A percentile compares a stretch with the other conserved stretches of the same genome.
Conservation (phyloP, 2,113 vertebrate species). For the Dasypus novemcinctus region DNA sequence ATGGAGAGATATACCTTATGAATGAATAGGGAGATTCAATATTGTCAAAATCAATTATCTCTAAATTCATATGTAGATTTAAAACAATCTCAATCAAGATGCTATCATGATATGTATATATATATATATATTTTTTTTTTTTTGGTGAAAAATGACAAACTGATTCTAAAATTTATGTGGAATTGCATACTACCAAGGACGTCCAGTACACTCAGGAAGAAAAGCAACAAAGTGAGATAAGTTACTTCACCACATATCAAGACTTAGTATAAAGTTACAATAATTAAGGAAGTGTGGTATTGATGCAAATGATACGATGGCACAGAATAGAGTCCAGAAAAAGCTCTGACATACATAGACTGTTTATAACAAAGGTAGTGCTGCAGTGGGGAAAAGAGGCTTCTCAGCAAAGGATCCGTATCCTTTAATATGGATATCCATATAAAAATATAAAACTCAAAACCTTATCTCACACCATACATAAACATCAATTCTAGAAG, state of each 20-base stretch:
- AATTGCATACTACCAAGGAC: background rate
- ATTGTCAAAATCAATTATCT: background rate
- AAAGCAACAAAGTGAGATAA: background rate
- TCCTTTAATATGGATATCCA: background rate
- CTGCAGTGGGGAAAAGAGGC: background rate
- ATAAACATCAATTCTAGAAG: background rate
- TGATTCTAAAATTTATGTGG: background rate
- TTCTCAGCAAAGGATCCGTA: background rate
- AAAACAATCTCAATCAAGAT: background rate
- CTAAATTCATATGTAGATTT: background rate
- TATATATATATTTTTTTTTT: too few relatives aligned
- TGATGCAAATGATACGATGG: background rate
- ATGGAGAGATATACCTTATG: background rate
- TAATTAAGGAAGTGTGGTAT: background rate
- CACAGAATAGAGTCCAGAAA: background rate
- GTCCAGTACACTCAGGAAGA: background rate
- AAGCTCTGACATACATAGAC: background rate
- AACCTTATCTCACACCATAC: background rate
- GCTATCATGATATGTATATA: too few relatives aligned
- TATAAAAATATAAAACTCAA: background rate
- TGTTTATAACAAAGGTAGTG: background rate
- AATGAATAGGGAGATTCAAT: background rate
- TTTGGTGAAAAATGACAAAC: background rate
- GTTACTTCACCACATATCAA: background rate
- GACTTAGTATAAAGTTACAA: background rate